Conservation (phyloP, 2,113 vertebrate genomes). For the Dromaius novaehollandiae region DNA sequence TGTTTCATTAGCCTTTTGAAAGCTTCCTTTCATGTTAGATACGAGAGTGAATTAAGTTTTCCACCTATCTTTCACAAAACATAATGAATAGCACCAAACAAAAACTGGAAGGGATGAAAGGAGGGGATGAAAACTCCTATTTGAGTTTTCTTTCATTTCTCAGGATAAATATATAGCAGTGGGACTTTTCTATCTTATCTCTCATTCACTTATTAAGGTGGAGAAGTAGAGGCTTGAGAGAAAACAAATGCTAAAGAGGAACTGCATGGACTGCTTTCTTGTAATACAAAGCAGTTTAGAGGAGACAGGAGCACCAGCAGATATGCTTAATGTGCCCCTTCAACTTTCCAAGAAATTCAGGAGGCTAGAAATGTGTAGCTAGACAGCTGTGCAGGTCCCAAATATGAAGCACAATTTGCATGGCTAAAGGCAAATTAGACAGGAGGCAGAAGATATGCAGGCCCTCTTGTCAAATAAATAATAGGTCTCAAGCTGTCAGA, state of each 20-base stretch:
- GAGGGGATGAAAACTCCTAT: neutral
- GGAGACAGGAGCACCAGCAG: neutral
- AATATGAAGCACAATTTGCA: neutral
- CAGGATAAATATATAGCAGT: neutral
- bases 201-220: neutral
- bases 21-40: neutral
- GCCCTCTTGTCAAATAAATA: neutral
- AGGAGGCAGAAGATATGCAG: neutral
- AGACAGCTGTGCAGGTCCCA: neutral
- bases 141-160: neutral
- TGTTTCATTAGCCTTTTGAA: neutral
- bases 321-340: neutral
- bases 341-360: neutral
- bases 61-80: neutral
- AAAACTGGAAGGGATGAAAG: neutral
- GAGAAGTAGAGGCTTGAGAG: neutral
- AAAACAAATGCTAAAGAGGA: neutral
- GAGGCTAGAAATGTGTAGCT: neutral
- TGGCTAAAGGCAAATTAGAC: neutral
- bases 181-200: neutral
- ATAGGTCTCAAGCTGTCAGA: neutral
- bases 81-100: neutral
- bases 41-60: neutral
- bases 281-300: neutral
- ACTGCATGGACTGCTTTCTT: neutral